A percentile compares a stretch with the other conserved stretches of the same genome.
These are phyloP conservation scores for Esox niger DNA, from an alignment of 2,113 vertebrate species.

Conservation along the genomic window DNA sequence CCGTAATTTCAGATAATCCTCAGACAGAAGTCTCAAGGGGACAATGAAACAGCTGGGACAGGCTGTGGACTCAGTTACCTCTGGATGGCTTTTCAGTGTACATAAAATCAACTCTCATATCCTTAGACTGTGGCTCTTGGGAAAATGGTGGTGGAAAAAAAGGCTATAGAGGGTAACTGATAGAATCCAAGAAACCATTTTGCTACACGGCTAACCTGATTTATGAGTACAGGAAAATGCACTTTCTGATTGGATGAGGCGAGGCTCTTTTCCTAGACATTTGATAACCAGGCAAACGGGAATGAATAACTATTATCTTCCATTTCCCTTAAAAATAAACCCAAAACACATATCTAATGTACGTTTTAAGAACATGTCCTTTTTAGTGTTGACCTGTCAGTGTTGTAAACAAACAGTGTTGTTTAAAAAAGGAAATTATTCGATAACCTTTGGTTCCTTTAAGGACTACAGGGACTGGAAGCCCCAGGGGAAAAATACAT, in stretches of 20 bases:
- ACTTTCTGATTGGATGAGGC: background rate
- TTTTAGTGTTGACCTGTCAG: background rate
- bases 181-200: background rate
- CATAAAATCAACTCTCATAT: background rate
- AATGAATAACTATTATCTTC: background rate
- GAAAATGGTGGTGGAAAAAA: background rate
- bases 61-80: slow-evolving; percentile 1
- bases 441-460: background rate
- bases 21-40: background rate
- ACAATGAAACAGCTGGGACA: background rate
- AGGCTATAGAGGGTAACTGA: background rate
- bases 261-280: background rate
- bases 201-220: background rate
- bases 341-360: background rate
- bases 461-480: background rate
- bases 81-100: background rate
- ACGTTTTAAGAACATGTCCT: background rate
- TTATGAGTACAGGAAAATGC: background rate
- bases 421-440: background rate
- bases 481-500: background rate
- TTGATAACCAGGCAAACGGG: background rate
- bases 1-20: slow-evolving; percentile 1
- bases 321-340: background rate
- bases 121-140: background rate
- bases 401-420: background rate